Base-by-base conservation (phyloP, 2,113 vertebrate genomes). In the Globicephala melas region DNA sequence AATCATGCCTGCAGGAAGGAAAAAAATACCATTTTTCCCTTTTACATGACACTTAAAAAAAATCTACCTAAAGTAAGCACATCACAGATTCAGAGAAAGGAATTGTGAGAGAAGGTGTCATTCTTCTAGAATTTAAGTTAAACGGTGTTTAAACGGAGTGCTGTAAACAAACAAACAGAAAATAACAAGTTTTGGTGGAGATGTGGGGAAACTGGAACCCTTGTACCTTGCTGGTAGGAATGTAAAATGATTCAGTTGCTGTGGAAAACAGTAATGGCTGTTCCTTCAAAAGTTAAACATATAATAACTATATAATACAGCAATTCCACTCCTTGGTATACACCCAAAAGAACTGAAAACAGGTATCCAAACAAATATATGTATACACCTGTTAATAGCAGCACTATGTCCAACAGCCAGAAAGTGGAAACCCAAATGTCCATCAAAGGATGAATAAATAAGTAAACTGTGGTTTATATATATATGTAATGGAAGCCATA, bases 41-140 rank as follows among this genome's bases (percentile, higher is more conserved):
- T 82, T 47, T 93, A 70, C 20, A 91, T 67, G 26, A 86, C 6
- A 67, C 21, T 84, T 38, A 15, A 79, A 91, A 88, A 83, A 91
- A 90, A 90, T 86, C 68, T 70, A 87, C 26, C 41, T 81, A 81
- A 92, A 95, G 53, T 58, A 73, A 92, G 33, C 67, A 92, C 36
- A 94, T 50, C 55, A 89, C 33, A 97, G 63, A 74, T 94, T 83
- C 60, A 90, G 79, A 96, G 26, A 87, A 95, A 96, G 55, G 41
- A 94, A 92, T 55, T 65, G 23, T 0, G 86, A 41, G 17, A 26
- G 14, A 11, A 89, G 74, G n/a, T 90, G 21, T 23, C 0, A 80
- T 89, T 93, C 83, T 89, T 47, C n/a, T 80, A 93, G 76, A 96
- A 94, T 58, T 80, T 80, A 17, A 26, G 77, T 38, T 80, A 80